Base-by-base conservation (phyloP, 2,113 vertebrate species). In the Myodes glareolus region DNA sequence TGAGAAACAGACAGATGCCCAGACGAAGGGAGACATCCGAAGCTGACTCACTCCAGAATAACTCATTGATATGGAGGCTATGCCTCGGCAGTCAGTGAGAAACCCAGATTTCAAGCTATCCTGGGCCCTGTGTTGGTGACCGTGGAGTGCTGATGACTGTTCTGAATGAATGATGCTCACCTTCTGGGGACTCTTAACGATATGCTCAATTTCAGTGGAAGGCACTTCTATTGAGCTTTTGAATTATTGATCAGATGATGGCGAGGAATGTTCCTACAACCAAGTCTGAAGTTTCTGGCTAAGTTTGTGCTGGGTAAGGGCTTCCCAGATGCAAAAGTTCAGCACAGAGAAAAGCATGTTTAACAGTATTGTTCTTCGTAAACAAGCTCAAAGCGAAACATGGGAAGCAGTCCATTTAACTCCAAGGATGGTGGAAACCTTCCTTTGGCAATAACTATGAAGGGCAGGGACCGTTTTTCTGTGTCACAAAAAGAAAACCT, bases 151-250 rank as follows among this genome's bases (percentile, higher is more conserved):
- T 33, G 31, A 11, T 9, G n/a, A 52, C n/a, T 86, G 55, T 75
- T 97, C 80, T 77, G 78, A 75, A 94, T 92, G 80, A 96, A 90
- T 27, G 80, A 96, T 52, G 84, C 13, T 29, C 12, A 67, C 84
- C 90, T 93, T 95, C 63, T 31, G 77, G 76, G 61, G 70, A 65
- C 50, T 92, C 63, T 82, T 96, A 84, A 94, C 86, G 85, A 91
- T 91, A 75, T 76, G 94, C 67, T 97, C 96, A 91, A 86, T 97
- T 95, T 97, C 85, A 91, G 72, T 95, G 91, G 82, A 90, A 97
- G 90, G 90, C 84, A 94, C 94, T 97, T 92, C 81, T 94, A 95
- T 39, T 50, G 88, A 91, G 72, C 92, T 88, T 92, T 42, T 96
- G 88, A 0, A 0, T 93, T 96, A 97, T 91, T 90, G 85, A 88